Evolutionary conservation across 2,888 invertebrate genomes (phyloP), one percentile per base, ranked within the genome.

Genomic region (Vesta saturnalis): DNA sequence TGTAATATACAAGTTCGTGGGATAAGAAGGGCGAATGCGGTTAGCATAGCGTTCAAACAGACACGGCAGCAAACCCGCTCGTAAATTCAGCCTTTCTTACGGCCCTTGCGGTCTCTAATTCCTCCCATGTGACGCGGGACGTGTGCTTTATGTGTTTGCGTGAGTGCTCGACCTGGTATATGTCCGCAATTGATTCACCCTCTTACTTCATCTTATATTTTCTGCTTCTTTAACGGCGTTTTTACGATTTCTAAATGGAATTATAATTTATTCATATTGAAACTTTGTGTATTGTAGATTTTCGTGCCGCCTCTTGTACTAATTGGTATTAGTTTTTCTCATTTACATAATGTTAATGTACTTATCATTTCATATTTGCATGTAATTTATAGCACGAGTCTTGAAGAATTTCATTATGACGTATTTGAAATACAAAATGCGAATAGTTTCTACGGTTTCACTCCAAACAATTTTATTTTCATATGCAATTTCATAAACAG

Each of bases 111-210:
- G 80, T 82, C 81, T 81, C 81, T 83, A 83, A 83, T 83, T 82
- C 79, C 81, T 82, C 83, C 83, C 83, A 79, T 80, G 82, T 81
- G 83, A 83, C 82, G 81, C 81, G 80, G 79, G 81, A 81, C 81
- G 80, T 82, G 83, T 83, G 81, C 82, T 82, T 83, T 83, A 83
- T 83, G 82, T 81, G 80, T 79, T 82, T 80, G 82, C 81, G 83
- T 82, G 81, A 82, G 82, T 82, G 81, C 82, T 79, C 75, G 76
- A 76, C 79, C 77, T 77, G 77, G 73, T 79, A 77, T 78, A 76
- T 76, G 79, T 78, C 79, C 78, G 79, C 81, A 82, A 82, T 82
- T 82, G 81, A 82, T 82, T 82, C 79, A 73, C 73, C 77, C 70
- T 66, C 65, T 30, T 67, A 66, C 62, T 64, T 59, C 64, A 64